Evolutionary conservation across 2,797 vertebrate species (phyloP).

Genomic region (Sciurus vulgaris): DNA sequence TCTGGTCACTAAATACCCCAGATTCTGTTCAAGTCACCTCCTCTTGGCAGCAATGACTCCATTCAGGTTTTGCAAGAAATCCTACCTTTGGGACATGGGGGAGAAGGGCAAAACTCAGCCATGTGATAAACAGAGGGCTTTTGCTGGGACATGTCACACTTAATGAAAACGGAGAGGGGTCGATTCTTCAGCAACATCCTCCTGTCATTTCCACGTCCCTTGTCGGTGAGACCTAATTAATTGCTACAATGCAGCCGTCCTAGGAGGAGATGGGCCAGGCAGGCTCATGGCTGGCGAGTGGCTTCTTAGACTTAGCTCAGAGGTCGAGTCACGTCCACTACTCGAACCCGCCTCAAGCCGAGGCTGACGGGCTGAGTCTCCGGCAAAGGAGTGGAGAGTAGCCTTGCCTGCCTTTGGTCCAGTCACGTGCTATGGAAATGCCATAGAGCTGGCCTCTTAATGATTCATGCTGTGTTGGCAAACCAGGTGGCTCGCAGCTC

Average conservation of each 20-base stretch:
- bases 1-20: neutral
- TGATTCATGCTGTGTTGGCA: slow-evolving; percentile 63
- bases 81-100: slow-evolving; percentile 21
- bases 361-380: neutral
- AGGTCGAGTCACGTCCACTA: neutral
- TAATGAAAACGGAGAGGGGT: neutral
- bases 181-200: neutral
- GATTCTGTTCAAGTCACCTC: slow-evolving; percentile 33
- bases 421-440: neutral
- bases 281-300: neutral
- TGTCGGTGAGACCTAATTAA: slow-evolving; percentile 1
- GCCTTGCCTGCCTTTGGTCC: neutral
- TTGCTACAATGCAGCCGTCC: neutral
- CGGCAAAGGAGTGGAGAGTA: slow-evolving; percentile 16
- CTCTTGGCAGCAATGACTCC: slow-evolving; percentile 21
- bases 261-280: neutral
- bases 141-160: neutral
- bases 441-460: slow-evolving; percentile 25
- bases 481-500: neutral
- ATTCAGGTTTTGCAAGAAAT: slow-evolving; percentile 54
- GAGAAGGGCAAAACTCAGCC: slow-evolving; percentile 18
- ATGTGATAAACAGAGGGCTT: slow-evolving; percentile 49
- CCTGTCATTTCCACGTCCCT: neutral
- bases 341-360: neutral
- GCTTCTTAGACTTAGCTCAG: slow-evolving; percentile 22